A percentile compares a stretch with the other conserved stretches of the same genome.
phyloP scores from a whole-genome alignment of 2,113 vertebrate species.

The Myrmophylax atrothorax region DNA sequence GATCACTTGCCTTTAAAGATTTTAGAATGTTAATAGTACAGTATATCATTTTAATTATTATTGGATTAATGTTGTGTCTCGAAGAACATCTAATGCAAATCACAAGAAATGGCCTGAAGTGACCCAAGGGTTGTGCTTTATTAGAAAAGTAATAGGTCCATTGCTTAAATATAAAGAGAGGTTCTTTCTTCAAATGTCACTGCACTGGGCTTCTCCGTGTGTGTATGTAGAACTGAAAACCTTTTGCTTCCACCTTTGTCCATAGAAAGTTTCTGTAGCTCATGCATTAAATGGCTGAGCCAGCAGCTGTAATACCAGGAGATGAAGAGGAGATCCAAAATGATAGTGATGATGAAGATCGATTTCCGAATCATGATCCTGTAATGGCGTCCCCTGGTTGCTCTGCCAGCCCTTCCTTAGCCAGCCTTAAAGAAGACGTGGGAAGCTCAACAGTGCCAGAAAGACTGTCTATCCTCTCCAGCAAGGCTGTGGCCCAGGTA shows the following conservation, averaged over 20 bases:
- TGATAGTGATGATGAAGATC: background rate
- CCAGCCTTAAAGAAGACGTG: background rate
- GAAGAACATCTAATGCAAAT: constrained; percentile 73
- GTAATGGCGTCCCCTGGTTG: background rate
- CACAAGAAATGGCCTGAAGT: constrained; percentile 70
- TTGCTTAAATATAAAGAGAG: constrained; percentile 65
- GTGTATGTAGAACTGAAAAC: constrained; percentile 21
- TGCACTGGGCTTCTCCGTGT: background rate
- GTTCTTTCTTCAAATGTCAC: constrained; percentile 75
- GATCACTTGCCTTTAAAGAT: constrained; percentile 77
- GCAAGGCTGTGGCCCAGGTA: background rate
- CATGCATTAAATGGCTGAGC: constrained; percentile 34
- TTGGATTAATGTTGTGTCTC: constrained; percentile 78
- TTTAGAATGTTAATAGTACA: constrained; percentile 82
- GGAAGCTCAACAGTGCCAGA: background rate
- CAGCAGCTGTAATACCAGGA: background rate
- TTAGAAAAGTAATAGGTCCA: constrained; percentile 70
- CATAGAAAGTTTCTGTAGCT: constrained; percentile 12
- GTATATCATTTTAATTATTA: constrained; percentile 82
- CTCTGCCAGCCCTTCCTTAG: background rate
- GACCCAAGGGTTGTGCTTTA: constrained; percentile 68
- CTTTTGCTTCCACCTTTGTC: constrained; percentile 26
- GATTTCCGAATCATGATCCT: background rate
- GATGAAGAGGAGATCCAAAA: constrained; percentile 9
- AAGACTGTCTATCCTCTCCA: background rate